Evolutionary conservation across 2,888 invertebrate species (phyloP).

Genomic region (Apamea sordens): DNA sequence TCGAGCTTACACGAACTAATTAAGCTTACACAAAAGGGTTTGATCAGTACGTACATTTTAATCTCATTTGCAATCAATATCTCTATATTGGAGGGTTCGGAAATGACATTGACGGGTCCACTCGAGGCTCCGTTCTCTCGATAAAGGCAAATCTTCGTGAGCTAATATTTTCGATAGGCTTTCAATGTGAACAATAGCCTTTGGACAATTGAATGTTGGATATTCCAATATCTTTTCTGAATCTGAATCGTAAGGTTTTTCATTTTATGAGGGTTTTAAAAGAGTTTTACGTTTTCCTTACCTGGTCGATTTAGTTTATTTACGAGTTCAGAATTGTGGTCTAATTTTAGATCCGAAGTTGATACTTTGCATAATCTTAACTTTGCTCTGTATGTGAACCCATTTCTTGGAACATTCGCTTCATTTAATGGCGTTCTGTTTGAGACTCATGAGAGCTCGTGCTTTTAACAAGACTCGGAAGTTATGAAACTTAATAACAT

Average conservation of each 20-base stretch:
- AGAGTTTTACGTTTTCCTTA: constrained; percentile 53
- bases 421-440: constrained; percentile 33
- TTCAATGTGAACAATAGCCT: constrained; percentile 72
- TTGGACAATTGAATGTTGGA: constrained; percentile 68
- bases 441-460: constrained; percentile 37
- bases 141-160: constrained; percentile 71
- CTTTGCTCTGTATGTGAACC: constrained; percentile 8
- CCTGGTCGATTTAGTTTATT: constrained; percentile 44
- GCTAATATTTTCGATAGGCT: constrained; percentile 75
- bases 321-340: constrained; percentile 30
- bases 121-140: constrained; percentile 63
- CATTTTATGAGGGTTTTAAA: constrained; percentile 56
- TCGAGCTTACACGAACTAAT: constrained; percentile 59
- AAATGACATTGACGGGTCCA: constrained; percentile 71
- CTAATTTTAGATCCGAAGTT: constrained; percentile 37
- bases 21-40: constrained; percentile 70
- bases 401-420: constrained; percentile 34
- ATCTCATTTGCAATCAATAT: constrained; percentile 77
- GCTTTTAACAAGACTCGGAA: constrained; percentile 51
- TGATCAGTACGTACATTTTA: constrained; percentile 72
- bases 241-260: constrained; percentile 66
- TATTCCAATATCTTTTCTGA: constrained; percentile 68
- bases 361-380: constrained; percentile 39
- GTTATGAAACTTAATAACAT: constrained; percentile 49
- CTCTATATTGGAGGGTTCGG: constrained; percentile 67